phyloP scores from a whole-genome alignment of 1,140 invertebrate species.

The Zaprionus lachaisei region DNA sequence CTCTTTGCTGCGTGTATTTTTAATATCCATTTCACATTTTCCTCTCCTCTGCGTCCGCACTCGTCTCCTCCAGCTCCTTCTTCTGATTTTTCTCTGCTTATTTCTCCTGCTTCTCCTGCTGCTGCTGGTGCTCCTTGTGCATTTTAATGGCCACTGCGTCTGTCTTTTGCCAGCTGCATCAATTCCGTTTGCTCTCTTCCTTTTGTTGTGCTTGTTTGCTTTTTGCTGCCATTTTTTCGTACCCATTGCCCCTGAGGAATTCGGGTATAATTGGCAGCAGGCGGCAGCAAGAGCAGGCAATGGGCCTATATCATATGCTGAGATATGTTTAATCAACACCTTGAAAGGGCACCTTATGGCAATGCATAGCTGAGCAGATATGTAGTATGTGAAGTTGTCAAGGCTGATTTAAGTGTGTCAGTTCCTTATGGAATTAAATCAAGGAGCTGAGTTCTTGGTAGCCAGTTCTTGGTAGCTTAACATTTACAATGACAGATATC shows the following conservation, averaged over 20 bases:
- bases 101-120: constrained; percentile 33
- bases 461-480: no score
- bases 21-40: constrained; percentile 72
- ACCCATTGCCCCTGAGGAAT: neutral
- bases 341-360: neutral
- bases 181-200: constrained; percentile 48
- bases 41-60: neutral
- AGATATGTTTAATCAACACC: constrained; percentile 4
- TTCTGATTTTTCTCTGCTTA: constrained; percentile 13
- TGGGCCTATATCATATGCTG: neutral
- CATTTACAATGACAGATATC: no score
- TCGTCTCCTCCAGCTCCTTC: constrained; percentile 7
- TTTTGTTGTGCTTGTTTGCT: constrained; percentile 19
- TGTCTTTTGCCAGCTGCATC: constrained; percentile 70
- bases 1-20: constrained; percentile 76
- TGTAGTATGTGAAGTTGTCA: neutral
- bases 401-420: neutral
- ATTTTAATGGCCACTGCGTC: constrained; percentile 70
- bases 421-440: neutral
- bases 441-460: accelerated
- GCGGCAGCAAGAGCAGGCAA: neutral
- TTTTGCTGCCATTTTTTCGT: constrained; percentile 5
- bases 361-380: neutral
- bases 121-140: constrained; percentile 39
- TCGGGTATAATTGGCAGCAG: constrained; percentile 3